Evolutionary conservation across 2,113 vertebrate genomes (phyloP).

Genomic region (Dicrurus megarhynchus): DNA sequence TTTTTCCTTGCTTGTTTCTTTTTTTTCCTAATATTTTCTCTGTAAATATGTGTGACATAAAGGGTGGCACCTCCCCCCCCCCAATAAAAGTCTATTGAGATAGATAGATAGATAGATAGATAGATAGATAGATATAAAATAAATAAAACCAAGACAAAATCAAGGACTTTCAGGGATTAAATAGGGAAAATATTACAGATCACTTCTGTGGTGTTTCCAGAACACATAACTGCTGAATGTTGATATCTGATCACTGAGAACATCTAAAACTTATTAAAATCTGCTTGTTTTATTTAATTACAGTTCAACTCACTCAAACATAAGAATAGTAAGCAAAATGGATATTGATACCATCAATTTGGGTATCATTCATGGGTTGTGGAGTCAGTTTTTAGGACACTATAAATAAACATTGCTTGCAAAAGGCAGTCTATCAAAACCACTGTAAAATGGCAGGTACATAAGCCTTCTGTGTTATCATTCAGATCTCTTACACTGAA

Average conservation of each 20-base stretch:
- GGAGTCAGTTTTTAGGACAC: background rate
- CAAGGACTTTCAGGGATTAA: too few relatives aligned
- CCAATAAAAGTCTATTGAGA: background rate
- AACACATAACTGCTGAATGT: background rate
- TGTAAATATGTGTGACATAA: background rate
- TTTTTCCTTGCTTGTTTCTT: background rate
- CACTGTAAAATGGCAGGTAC: background rate
- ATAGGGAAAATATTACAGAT: background rate
- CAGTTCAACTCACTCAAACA: constrained; percentile 16
- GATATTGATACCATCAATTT: background rate
- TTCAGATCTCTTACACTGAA: background rate
- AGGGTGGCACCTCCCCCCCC: background rate
- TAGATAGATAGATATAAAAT: background rate
- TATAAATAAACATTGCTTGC: background rate
- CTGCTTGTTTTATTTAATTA: constrained; percentile 63
- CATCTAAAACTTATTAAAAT: constrained; percentile 31
- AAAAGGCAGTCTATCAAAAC: background rate
- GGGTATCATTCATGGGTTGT: background rate
- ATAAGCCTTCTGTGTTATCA: background rate
- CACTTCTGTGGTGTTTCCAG: background rate
- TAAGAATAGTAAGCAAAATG: background rate
- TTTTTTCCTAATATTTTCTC: background rate
- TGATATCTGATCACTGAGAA: constrained; percentile 12
- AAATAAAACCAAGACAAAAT: too few relatives aligned
- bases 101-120: background rate